Conservation (phyloP, 92 coral and sea anemone genomes). For the Bergia sp. region DNA sequence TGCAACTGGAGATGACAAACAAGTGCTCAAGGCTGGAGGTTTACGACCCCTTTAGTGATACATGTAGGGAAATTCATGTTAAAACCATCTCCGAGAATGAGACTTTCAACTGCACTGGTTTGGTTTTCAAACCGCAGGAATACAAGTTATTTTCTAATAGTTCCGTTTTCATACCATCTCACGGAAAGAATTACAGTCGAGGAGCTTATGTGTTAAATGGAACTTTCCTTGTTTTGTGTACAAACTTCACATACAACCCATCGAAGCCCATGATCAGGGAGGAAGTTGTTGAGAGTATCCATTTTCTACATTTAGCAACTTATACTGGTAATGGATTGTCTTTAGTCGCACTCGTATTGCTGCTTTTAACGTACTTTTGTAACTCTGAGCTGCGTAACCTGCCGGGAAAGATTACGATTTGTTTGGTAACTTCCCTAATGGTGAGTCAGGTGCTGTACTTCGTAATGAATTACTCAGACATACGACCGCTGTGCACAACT, state of each 20-base stretch:
- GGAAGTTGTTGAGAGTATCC: neutral
- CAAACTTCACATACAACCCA: neutral
- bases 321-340: conserved; percentile 9
- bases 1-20: neutral
- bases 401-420: conserved; percentile 28
- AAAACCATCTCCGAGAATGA: neutral
- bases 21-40: conserved; percentile 4
- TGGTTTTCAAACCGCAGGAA: neutral
- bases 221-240: conserved; percentile 5
- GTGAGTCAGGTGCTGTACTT: conserved; percentile 16
- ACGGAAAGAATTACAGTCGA: neutral
- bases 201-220: neutral
- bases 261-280: neutral
- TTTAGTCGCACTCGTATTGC: neutral
- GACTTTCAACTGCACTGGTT: neutral
- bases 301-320: conserved; percentile 30
- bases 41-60: conserved; percentile 25
- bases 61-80: neutral
- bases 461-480: conserved; percentile 7
- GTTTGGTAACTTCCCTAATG: conserved; percentile 13
- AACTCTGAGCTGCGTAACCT: conserved; percentile 26
- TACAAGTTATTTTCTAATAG: neutral
- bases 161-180: conserved; percentile 21
- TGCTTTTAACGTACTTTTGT: conserved; percentile 10
- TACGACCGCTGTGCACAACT: conserved; percentile 37